Percentiles rank a stretch among this genome's conserved stretches.
Evolutionary conservation across 2,113 vertebrate species (phyloP).

Genomic region (Lamprotornis superbus): DNA sequence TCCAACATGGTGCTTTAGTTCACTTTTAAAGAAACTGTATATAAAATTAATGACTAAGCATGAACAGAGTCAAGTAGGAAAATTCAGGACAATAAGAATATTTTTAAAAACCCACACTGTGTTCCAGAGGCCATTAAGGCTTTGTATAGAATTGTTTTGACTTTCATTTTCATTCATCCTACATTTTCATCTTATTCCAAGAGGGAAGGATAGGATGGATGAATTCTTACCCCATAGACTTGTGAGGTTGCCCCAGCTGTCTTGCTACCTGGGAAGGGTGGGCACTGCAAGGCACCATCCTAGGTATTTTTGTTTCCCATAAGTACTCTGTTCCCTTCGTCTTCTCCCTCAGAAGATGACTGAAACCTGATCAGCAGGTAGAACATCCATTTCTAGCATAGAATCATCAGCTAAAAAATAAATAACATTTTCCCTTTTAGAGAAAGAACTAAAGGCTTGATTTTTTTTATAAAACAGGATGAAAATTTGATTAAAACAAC

Average conservation of each 20-base stretch:
- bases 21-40: slow-evolving; percentile 24
- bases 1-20: not conserved
- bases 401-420: not conserved
- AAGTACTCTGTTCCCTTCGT: not conserved
- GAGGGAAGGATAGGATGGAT: not conserved
- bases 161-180: not conserved
- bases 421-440: not conserved
- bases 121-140: not conserved
- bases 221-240: not conserved
- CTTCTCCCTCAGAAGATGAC: not conserved
- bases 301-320: not conserved
- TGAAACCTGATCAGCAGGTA: not conserved
- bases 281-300: not conserved
- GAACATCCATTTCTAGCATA: not conserved
- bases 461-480: not conserved
- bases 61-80: slow-evolving; percentile 19
- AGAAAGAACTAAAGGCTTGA: not conserved
- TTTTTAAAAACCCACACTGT: not conserved
- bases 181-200: not conserved
- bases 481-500: not conserved
- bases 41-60: slow-evolving; percentile 38
- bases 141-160: not conserved
- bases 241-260: not conserved
- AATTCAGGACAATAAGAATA: not conserved
- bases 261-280: not conserved